Base-by-base conservation (phyloP, 2,888 invertebrate genomes). In the Zhuqinia jingwanae region DNA sequence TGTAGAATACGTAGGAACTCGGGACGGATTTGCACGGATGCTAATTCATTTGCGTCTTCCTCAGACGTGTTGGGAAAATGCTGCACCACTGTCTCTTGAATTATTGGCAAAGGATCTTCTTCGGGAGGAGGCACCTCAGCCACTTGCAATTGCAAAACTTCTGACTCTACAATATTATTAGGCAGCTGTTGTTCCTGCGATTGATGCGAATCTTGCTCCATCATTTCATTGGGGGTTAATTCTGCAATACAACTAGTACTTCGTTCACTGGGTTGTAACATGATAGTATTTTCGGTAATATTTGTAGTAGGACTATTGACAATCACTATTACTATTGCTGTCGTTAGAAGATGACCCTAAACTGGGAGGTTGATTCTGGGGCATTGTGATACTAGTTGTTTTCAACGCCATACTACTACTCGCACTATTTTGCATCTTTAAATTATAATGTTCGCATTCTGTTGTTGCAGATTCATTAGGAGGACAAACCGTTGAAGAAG, bases 11-110 rank as follows among this genome's bases (percentile, higher is more conserved):
- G 63, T 36, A 85, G n/a, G 25, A 85, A 85, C 70, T 85, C 84
- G 5, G 84, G 84, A 15, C 84, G 84, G 20, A 85, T 85, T 50
- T 85, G 84, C 68, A 84, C 77, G 27, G 84, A 36, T 45, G 63
- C 84, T 47, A 85, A 70, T 47, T 85, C 84, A 60, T 85, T 85
- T 45, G 78, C 84, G 17, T 85, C 84, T 60, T 85, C 84, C 10
- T 85, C 84, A 45, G 68, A 2, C 6, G 84, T 65, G 25, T 65
- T 85, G 8, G 84, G 84, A 68, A 85, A 85, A 78, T 85, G 84
- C 22, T 85, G 84, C 17, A 83, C 76, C 25, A 83, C 83, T 15
- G 81, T 70, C 17, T 70, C 60, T 56, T 83, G 76, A 25, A 77
- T 70, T 56, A 85, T 78, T 78, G 84, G 84, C 68, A 78, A 27